Evolutionary conservation across 2,113 vertebrate species (phyloP).

Genomic region (Brachypteracias leptosomus): DNA sequence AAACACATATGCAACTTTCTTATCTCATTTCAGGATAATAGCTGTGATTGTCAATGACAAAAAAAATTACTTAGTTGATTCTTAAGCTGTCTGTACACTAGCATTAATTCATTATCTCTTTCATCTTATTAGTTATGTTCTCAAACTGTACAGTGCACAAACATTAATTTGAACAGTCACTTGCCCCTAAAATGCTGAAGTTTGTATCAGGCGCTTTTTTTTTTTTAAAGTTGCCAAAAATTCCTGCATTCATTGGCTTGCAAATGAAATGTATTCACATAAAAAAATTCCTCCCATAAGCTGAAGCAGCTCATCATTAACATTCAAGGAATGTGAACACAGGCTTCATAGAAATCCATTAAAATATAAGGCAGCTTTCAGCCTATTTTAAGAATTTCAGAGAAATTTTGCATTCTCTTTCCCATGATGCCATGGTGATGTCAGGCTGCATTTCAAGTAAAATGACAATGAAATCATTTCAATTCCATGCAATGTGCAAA

Average conservation of each 20-base stretch:
- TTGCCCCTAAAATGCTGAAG: conserved; percentile 48
- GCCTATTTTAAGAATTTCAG: conserved; percentile 80
- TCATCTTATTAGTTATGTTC: conserved; percentile 30
- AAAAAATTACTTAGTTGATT: conserved; percentile 33
- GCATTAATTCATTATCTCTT: conserved; percentile 49
- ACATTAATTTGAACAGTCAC: conserved; percentile 47
- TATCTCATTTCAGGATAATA: neutral
- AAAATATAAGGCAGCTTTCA: conserved; percentile 77
- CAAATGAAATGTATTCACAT: conserved; percentile 55
- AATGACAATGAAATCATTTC: conserved; percentile 84
- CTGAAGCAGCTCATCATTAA: conserved; percentile 74
- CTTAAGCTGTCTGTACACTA: conserved; percentile 20
- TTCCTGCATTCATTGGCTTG: conserved; percentile 38
- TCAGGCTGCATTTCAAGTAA: conserved; percentile 80
- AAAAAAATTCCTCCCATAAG: conserved; percentile 65
- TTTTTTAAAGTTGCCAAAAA: too few relatives aligned
- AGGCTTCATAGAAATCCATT: conserved; percentile 68
- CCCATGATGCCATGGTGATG: conserved; percentile 80
- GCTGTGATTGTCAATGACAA: conserved; percentile 25
- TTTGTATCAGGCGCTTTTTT: conserved; percentile 1
- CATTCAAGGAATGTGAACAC: conserved; percentile 74
- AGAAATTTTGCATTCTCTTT: conserved; percentile 77
- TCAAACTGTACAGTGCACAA: neutral
- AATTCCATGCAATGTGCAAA: conserved; percentile 77
- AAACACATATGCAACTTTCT: neutral